Base-by-base conservation (phyloP, 2,797 vertebrate genomes). In the Myripristis jacobus region DNA sequence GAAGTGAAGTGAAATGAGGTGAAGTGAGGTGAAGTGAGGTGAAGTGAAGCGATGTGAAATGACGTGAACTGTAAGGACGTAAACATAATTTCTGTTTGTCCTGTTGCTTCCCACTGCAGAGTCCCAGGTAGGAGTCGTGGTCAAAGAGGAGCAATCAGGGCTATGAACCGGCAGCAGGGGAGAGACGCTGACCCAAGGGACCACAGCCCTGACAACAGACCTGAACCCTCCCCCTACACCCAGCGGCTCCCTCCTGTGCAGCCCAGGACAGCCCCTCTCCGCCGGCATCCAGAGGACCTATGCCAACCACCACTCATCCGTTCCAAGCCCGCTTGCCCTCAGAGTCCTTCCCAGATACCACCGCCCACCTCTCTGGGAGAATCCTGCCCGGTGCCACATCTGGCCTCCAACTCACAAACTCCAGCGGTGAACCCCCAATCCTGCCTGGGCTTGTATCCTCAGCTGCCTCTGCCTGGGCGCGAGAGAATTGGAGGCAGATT, bases 61-160 rank as follows among this genome's bases (percentile, higher is more conserved):
- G 38, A 41, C 11, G 3, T 44, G 6, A 44, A 44, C 18, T 15
- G 13, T 44, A 15, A 4, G 16, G 13, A 18, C 25, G 6, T 25
- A 15, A 52, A 52, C 4, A 24, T 18, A 15, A 18, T 44, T 44
- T 44, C 67, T 69, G 10, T 81, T 70, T 73, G 36, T 75, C 54
- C 22, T 63, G 13, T 83, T 27, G 21, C 31, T 22, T 73, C 63
- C 51, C 70, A 54, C 87, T 91, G 72, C 93, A 99, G 98, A 83
- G 90, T 92, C 73, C 90, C 93, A 64, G 93, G 91, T 83, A 95
- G 88, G 55, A 93, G 87, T 68, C 92, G 89, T 60, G 90, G 94
- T 67, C 89, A 94, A 66, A 95, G 93, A 91, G 87, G 69, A 27
- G 54, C 80, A 31, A 82, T 92, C 66, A 94, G 93, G 70, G 91